A percentile compares a stretch with the other conserved stretches of the same genome.
Conservation (phyloP, 1,140 invertebrate genomes). For the Sipha flava region DNA sequence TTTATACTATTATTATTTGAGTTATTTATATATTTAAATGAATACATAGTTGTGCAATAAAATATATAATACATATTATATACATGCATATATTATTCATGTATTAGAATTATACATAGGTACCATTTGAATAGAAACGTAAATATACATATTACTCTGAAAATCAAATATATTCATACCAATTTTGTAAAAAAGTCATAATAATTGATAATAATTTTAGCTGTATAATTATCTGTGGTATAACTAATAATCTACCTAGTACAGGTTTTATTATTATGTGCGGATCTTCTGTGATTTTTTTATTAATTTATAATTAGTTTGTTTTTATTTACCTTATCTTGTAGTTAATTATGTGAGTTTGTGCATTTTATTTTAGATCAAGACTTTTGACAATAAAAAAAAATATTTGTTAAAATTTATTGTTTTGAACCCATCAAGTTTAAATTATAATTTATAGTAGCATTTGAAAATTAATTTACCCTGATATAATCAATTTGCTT, state of each 20-base stretch:
- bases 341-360: background rate
- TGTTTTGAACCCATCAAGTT: background rate
- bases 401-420: background rate
- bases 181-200: conserved; percentile 23
- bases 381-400: conserved; percentile 25
- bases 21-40: background rate
- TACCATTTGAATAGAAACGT: background rate
- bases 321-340: background rate
- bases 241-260: background rate
- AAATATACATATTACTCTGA: background rate
- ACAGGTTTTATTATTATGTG: conserved; percentile 7
- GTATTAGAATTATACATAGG: background rate
- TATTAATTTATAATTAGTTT: conserved; percentile 20
- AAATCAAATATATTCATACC: conserved; percentile 4
- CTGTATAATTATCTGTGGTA: background rate
- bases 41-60: background rate
- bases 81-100: background rate
- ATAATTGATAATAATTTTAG: background rate
- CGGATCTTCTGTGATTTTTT: conserved; percentile 27
- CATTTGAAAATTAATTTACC: background rate
- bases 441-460: background rate
- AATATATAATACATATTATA: background rate
- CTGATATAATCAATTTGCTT: background rate
- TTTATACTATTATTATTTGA: background rate
- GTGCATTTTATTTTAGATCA: conserved; percentile 3